A percentile compares a stretch with the other conserved stretches of the same genome.
phyloP scores from a whole-genome alignment of 1,140 invertebrate genomes.

The Propsilocerus akamusi region DNA sequence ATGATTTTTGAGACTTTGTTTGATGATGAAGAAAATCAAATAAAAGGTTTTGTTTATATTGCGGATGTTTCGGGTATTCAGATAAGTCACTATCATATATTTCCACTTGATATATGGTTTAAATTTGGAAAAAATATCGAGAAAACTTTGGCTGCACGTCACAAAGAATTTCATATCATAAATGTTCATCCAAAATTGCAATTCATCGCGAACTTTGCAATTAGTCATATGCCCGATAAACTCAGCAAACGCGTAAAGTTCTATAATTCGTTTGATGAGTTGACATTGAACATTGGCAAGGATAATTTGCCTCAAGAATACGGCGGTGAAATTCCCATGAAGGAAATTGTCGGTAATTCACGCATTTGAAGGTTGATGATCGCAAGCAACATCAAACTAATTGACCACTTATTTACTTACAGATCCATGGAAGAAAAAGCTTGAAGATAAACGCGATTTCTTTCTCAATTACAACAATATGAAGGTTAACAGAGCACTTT shows the following conservation, averaged over 20 bases:
- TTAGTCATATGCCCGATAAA: constrained; percentile 64
- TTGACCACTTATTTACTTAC: neutral
- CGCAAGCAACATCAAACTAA: neutral
- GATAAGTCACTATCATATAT: constrained; percentile 52
- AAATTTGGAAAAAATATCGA: constrained; percentile 63
- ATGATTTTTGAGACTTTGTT: constrained; percentile 61
- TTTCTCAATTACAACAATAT: constrained; percentile 41
- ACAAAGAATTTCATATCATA: constrained; percentile 64
- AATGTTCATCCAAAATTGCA: constrained; percentile 57
- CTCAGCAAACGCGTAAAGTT: constrained; percentile 53
- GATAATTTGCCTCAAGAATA: constrained; percentile 61
- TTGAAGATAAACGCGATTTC: constrained; percentile 31
- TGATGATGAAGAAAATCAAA: constrained; percentile 64
- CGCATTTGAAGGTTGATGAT: neutral
- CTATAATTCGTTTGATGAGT: constrained; percentile 35
- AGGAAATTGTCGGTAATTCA: constrained; percentile 58
- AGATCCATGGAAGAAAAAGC: constrained; percentile 43
- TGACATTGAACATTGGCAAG: constrained; percentile 34
- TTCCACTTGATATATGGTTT: constrained; percentile 55
- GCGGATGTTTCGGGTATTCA: constrained; percentile 51
- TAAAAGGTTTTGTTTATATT: constrained; percentile 51
- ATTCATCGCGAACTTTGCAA: constrained; percentile 61
- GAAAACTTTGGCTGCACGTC: constrained; percentile 65
- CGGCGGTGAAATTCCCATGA: constrained; percentile 59
- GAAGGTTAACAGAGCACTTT: constrained; percentile 38